Evolutionary conservation across 2,888 invertebrate genomes (phyloP).

Genomic region (Laothoe populi): DNA sequence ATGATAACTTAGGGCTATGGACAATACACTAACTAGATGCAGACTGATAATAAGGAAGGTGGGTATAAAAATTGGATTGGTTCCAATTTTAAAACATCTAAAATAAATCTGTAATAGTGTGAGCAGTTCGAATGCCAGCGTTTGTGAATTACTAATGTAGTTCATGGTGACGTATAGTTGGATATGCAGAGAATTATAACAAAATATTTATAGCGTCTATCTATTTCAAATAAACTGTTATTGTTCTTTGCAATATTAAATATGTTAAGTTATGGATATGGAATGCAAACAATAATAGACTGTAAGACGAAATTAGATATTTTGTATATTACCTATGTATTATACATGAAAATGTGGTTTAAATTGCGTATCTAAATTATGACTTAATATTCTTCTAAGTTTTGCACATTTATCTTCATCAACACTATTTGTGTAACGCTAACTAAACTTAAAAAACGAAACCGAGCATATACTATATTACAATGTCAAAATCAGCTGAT

Average conservation of each 20-base stretch:
- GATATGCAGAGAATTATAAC: constrained; percentile 11
- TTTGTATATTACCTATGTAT: neutral
- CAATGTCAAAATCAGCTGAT: constrained; percentile 25
- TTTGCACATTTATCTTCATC: neutral
- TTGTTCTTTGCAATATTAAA: neutral
- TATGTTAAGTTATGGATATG: neutral
- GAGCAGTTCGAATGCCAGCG: constrained; percentile 60
- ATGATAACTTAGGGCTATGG: constrained; percentile 35
- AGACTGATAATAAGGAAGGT: constrained; percentile 62
- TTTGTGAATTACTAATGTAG: constrained; percentile 55
- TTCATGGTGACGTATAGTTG: constrained; percentile 35
- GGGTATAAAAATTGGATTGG: constrained; percentile 72
- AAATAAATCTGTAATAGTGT: constrained; percentile 74
- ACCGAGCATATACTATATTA: neutral
- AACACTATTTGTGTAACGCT: too few species aligned
- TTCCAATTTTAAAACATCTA: constrained; percentile 77
- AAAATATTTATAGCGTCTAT: constrained; percentile 29
- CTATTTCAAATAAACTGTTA: constrained; percentile 19
- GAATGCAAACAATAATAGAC: neutral
- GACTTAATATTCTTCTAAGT: neutral
- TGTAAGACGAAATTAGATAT: neutral
- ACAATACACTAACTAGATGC: constrained; percentile 44
- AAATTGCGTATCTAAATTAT: too few species aligned
- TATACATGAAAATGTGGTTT: neutral
- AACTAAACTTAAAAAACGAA: neutral